Evolutionary conservation across 2,797 vertebrate species (phyloP).

Genomic region (Silurus lanzhouensis): DNA sequence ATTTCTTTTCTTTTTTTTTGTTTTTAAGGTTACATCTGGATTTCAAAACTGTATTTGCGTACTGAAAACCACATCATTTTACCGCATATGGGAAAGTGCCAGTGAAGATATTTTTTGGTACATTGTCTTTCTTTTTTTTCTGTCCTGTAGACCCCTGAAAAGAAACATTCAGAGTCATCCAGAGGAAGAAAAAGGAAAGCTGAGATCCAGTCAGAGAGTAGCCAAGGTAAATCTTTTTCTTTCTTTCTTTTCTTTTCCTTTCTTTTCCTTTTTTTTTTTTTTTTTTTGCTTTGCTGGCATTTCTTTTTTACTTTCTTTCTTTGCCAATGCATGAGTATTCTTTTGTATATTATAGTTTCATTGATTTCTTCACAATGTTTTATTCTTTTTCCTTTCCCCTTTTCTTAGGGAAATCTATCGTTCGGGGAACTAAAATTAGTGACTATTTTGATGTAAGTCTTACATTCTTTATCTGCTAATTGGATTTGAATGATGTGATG

Average conservation of each 20-base stretch:
- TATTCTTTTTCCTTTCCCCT: neutral
- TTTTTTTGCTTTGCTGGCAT: neutral
- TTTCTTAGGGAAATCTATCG: constrained; percentile 86
- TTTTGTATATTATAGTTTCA: neutral
- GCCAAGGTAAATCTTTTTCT: constrained; percentile 83
- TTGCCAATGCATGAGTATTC: neutral
- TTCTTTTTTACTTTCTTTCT: neutral
- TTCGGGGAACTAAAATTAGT: constrained; percentile 96
- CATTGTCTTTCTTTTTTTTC: constrained; percentile 17
- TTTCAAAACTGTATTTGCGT: constrained; percentile 1
- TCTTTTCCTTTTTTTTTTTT: neutral
- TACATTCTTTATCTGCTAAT: constrained; percentile 19
- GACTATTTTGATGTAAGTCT: constrained; percentile 98
- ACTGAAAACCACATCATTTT: neutral
- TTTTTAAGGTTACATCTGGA: neutral
- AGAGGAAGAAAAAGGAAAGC: constrained; percentile 97
- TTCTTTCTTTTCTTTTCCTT: constrained; percentile 17
- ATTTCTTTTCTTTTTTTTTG: too few relatives aligned
- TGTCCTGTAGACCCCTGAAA: constrained; percentile 88
- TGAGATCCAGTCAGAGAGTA: constrained; percentile 95
- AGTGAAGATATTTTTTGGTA: too few relatives aligned
- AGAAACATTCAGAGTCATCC: constrained; percentile 91
- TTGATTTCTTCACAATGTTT: constrained; percentile 44
- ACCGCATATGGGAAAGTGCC: neutral
- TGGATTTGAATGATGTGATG: constrained; percentile 9